Base-by-base conservation (phyloP, 2,113 vertebrate genomes). In the Pogonocichla stellata region DNA sequence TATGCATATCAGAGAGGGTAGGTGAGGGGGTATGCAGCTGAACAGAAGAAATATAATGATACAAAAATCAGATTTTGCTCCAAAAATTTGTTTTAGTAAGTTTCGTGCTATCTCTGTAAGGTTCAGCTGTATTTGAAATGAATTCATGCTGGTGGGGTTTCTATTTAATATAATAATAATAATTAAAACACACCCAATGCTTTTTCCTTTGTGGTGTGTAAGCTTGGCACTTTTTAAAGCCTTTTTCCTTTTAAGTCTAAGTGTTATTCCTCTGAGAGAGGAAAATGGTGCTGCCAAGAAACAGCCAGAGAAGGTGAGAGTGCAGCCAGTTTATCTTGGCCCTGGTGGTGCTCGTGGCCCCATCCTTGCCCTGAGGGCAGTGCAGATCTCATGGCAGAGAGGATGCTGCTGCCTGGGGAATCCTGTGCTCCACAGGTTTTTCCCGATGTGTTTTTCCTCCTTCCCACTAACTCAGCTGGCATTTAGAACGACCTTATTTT, bases 61-160 rank as follows among this genome's bases (percentile, higher is more conserved):
- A 34, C 69, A 48, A 82, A 31, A 60, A 18, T 5, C 17, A 56
- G 14, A 61, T 31, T 75, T 73, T 90, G 14, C 19, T 87, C 75
- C 47, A 72, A 28, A 64, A 81, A 18, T 24, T 62, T 16, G n/a
- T 42, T 71, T 65, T 19, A 38, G 50, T 33, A 50, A 5, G 8
- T 79, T 43, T 79, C n/a, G 10, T 33, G 20, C 58, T 53, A 33
- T 16, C 24, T 84, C 19, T 43, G 22, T 22, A 33, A 19, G 36
- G 54, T 80, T 95, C 28, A 40, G 31, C 29, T 80, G 79, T 56
- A 73, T 94, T 95, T 94, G 64, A 80, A 72, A 50, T 81, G 3
- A 81, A 66, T 92, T 86, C 54, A 16, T 75, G 73, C 29, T 56
- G 72, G 8, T 50, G 15, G 3, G 6, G 10, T 93, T 92, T 54